phyloP scores from a whole-genome alignment of 2,113 vertebrate genomes.

The Carollia perspicillata region DNA sequence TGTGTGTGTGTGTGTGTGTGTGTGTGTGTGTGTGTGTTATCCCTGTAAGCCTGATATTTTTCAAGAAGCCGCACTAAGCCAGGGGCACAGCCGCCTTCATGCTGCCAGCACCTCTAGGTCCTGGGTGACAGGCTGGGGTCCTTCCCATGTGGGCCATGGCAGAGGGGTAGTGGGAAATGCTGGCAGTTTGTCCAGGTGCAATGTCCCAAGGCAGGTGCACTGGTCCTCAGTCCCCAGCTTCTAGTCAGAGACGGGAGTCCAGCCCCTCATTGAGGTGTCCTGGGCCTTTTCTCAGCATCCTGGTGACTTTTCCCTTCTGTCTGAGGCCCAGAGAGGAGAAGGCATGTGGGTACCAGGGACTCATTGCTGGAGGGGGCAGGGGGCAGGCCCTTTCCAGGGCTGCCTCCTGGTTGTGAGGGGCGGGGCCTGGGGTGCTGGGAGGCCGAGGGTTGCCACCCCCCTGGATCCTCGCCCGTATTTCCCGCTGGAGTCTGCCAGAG shows the following conservation, averaged over 20 bases:
- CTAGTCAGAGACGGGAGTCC: background rate
- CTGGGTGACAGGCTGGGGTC: background rate
- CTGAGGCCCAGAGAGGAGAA: background rate
- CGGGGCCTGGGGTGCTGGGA: background rate
- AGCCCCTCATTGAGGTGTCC: background rate
- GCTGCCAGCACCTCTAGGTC: background rate
- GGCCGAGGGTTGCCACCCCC: background rate
- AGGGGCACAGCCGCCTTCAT: background rate
- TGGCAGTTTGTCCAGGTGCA: background rate
- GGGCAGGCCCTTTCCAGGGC: fast-evolving
- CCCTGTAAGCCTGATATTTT: background rate
- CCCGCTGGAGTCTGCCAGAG: too few relatives aligned
- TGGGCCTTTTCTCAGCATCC: background rate
- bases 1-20: background rate
- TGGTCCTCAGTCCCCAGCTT: background rate
- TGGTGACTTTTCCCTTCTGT: background rate
- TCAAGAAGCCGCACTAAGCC: background rate
- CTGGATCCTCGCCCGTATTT: background rate
- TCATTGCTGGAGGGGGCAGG: background rate
- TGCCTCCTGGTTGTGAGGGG: fast-evolving
- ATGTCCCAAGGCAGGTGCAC: background rate
- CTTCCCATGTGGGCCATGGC: background rate
- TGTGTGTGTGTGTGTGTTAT: background rate
- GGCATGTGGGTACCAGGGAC: background rate
- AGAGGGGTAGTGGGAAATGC: background rate